Evolutionary conservation across 2,797 vertebrate genomes (phyloP).

Genomic region (Sebastiscus tertius): DNA sequence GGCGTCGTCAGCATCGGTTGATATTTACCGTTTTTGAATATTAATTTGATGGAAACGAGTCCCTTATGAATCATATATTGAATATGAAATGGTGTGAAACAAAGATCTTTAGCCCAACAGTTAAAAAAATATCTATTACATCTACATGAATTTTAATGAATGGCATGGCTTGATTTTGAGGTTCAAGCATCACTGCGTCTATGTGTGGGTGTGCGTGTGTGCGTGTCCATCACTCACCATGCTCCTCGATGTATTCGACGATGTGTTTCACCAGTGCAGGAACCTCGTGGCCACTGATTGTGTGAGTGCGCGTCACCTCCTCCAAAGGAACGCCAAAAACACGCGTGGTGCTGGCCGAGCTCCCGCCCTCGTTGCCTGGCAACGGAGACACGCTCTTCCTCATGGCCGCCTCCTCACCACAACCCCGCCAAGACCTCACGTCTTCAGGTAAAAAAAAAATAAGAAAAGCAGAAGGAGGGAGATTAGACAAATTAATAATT

Average conservation of each 20-base stretch:
- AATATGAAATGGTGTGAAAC: background rate
- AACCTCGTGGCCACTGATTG: conserved; percentile 88
- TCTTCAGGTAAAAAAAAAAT: conserved; percentile 55
- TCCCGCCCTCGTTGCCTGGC: conserved; percentile 88
- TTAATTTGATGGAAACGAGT: background rate
- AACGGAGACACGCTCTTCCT: conserved; percentile 98
- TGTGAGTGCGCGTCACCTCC: conserved; percentile 93
- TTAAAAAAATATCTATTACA: background rate
- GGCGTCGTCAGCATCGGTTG: background rate
- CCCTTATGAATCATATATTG: background rate
- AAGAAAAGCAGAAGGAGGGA: background rate
- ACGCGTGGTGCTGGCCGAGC: conserved; percentile 87
- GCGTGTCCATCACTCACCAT: conserved; percentile 84
- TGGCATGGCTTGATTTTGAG: background rate
- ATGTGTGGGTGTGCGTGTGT: background rate
- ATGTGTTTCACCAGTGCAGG: conserved; percentile 96
- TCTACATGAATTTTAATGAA: background rate
- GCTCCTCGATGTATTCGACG: conserved; percentile 98
- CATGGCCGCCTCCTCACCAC: conserved; percentile 97
- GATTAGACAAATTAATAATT: background rate
- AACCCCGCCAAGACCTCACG: conserved; percentile 93
- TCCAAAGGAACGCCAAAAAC: conserved; percentile 98
- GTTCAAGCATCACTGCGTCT: no score
- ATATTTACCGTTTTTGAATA: background rate
- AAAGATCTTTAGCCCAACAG: background rate